Base-by-base conservation (phyloP, 1,140 invertebrate species). In the Drosophila nikananu region DNA sequence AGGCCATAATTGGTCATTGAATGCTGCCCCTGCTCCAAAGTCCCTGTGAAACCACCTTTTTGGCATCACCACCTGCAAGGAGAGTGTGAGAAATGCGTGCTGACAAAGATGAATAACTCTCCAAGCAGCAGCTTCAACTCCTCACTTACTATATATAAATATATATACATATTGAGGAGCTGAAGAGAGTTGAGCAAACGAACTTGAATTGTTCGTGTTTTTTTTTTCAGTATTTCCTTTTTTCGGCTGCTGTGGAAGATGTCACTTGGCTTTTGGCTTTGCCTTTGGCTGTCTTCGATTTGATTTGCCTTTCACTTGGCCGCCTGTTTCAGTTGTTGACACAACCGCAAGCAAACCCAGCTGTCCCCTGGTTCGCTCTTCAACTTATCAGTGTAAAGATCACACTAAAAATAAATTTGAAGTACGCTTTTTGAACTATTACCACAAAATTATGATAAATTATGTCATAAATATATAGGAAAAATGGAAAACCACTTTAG, bases 1-100 rank as follows among this genome's bases (percentile, higher is more conserved):
- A 90, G 79, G 71, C 86, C 86, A 80, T 90, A 90, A 90, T 90
- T 90, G 86, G 86, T 86, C 87, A 90, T 86, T 86, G 86, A 81
- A 86, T 81, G 68, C 64, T 60, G 37, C 61, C 59, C 72, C 76
- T 37, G 54, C 55, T 46, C 41, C 62, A 15, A n/a, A n/a, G 4
- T 39, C 46, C 30, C 49, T 58, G 46, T 57, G 54, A 57, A 57
- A n/a, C 21, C 44, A 37, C 17, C 41, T 37, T 37, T 48, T 71
- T 54, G 25, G 73, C 21, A 60, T 62, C 39, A 44, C 51, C 62
- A 41, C 73, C 44, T 67, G 63, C 44, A 51, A 57, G 57, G 57
- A 77, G 63, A 72, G 57, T 80, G 83, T 83, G 84, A 68, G 80
- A 89, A 89, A 83, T 89, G 86, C 81, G 79, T 89, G 86, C 74